phyloP scores from a whole-genome alignment of 2,888 invertebrate species.

The Cynaeus angustus region DNA sequence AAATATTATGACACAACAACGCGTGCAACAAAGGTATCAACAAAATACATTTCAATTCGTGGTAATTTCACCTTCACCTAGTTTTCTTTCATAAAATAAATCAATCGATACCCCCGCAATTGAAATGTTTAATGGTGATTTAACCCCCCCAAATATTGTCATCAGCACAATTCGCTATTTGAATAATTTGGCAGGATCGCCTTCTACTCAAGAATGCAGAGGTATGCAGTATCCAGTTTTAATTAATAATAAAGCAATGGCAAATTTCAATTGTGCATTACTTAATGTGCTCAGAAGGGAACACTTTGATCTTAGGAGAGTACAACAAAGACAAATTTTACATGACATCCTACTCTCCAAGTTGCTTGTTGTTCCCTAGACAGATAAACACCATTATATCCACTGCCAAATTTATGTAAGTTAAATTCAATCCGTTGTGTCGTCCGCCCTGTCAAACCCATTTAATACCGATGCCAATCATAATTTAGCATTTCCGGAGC shows the following conservation, averaged over 20 bases:
- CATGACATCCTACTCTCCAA: conserved; percentile 48
- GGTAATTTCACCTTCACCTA: background rate
- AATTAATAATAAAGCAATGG: conserved; percentile 28
- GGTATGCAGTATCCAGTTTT: conserved; percentile 7
- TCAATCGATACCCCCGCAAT: conserved; percentile 9
- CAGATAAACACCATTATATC: conserved; percentile 45
- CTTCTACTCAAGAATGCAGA: background rate
- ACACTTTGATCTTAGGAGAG: conserved; percentile 42
- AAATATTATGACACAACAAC: background rate
- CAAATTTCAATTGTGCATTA: conserved; percentile 23
- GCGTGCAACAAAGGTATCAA: background rate
- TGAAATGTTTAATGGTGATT: conserved; percentile 1
- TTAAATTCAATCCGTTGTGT: conserved; percentile 48
- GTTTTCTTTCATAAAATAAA: background rate
- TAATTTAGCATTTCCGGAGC: conserved; percentile 41
- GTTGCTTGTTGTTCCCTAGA: conserved; percentile 39
- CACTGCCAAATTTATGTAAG: conserved; percentile 50
- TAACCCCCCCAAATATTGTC: background rate
- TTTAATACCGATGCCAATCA: conserved; percentile 49
- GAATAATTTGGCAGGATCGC: background rate
- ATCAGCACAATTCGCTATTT: background rate
- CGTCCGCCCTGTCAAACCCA: conserved; percentile 43
- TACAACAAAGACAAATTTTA: conserved; percentile 49
- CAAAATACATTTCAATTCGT: background rate
- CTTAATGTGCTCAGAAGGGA: conserved; percentile 26